These are phyloP conservation scores for Pseudococcus jackbeardsleyi DNA, from an alignment of 2,888 invertebrate genomes.

Conservation along the genomic window DNA sequence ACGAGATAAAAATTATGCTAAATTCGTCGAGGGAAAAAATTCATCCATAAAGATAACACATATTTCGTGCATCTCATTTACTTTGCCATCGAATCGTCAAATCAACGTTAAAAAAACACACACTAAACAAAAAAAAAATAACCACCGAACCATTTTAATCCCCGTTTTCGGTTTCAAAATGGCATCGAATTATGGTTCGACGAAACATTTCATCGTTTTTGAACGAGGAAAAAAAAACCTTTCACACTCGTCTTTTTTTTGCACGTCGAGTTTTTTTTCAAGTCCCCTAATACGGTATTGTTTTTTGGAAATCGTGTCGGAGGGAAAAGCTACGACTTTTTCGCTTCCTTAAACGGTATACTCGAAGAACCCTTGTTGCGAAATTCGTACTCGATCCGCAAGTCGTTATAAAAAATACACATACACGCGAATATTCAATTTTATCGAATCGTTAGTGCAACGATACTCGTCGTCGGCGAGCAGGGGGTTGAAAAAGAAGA, in stretches of 20 bases:
- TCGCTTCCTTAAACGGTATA: conserved; percentile 13
- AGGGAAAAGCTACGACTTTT: not conserved
- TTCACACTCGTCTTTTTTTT: conserved; percentile 18
- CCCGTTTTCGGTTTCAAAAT: not conserved
- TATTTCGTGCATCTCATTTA: not conserved
- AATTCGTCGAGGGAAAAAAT: not conserved
- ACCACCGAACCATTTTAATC: not conserved
- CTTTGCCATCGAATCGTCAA: not conserved
- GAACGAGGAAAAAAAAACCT: not conserved
- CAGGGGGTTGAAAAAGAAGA: not conserved
- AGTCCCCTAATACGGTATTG: conserved; percentile 29
- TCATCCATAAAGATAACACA: conserved; percentile 23
- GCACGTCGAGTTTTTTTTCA: not conserved
- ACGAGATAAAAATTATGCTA: not conserved
- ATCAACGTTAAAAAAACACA: not conserved
- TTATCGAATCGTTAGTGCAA: conserved; percentile 48
- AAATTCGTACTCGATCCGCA: not conserved
- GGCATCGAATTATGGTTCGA: not conserved
- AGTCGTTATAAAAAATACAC: conserved; percentile 7
- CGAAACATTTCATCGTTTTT: not conserved
- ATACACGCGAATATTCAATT: conserved; percentile 48
- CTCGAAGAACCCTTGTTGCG: not conserved
- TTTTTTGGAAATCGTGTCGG: not conserved
- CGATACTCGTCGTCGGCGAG: not conserved
- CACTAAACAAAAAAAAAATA: not conserved